A percentile compares a stretch with the other conserved stretches of the same genome.
These are phyloP conservation scores for Watsonalla cultraria DNA, from an alignment of 2,888 invertebrate genomes.

Conservation along the genomic window DNA sequence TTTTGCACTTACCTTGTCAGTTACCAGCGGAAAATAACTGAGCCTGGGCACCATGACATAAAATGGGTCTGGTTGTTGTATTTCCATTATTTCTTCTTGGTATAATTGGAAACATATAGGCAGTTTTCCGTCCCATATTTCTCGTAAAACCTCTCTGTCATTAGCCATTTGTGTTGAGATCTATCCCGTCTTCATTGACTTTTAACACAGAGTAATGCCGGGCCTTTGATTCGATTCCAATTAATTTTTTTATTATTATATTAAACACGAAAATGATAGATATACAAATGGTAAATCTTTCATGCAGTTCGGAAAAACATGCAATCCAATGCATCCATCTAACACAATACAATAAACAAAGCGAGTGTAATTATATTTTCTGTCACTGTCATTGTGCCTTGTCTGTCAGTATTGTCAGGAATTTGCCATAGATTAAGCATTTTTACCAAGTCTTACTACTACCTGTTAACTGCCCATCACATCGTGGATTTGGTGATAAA, in stretches of 20 bases:
- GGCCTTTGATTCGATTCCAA: no score
- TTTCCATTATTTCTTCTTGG: conserved; percentile 91
- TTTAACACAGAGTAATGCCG: no score
- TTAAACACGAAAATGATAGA: no score
- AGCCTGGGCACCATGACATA: conserved; percentile 95
- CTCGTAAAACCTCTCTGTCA: conserved; percentile 95
- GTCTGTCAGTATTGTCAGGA: no score
- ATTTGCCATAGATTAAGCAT: no score
- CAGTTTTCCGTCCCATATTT: conserved; percentile 97
- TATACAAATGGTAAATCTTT: no score
- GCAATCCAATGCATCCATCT: neutral
- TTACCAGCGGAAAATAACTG: conserved; percentile 96
- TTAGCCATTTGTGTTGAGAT: conserved; percentile 84
- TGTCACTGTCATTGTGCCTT: neutral
- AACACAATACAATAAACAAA: neutral
- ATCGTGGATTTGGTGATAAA: no score
- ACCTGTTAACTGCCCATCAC: no score
- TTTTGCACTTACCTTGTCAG: conserved; percentile 86
- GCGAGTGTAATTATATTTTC: neutral
- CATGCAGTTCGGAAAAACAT: no score
- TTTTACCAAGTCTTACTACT: no score
- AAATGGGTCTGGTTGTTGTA: conserved; percentile 94
- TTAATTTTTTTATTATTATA: no score
- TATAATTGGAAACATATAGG: conserved; percentile 95
- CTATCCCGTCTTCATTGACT: no score